These are phyloP conservation scores for Palythoa grandis DNA, from an alignment of 92 coral and sea anemone species.

Conservation along the genomic window DNA sequence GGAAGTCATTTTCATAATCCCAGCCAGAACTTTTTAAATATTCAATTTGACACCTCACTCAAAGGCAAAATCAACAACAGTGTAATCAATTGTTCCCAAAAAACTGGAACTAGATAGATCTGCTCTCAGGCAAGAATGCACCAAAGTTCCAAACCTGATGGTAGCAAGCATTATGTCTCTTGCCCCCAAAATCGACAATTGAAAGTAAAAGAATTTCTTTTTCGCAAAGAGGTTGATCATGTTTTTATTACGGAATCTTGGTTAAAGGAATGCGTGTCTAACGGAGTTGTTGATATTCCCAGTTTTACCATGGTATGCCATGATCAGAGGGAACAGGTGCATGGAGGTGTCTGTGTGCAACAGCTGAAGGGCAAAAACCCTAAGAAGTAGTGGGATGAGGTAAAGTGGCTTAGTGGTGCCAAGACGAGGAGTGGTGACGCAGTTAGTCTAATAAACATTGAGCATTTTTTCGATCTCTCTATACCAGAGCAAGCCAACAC, in stretches of 20 bases:
- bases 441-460: too few relatives aligned
- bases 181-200: neutral
- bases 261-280: constrained; percentile 14
- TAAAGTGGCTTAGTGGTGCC: neutral
- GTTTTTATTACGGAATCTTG: constrained; percentile 31
- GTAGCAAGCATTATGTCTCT: constrained; percentile 20
- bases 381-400: neutral
- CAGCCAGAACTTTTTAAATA: neutral
- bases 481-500: constrained; percentile 27
- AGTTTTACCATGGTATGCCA: neutral
- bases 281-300: constrained; percentile 13
- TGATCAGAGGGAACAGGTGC: neutral
- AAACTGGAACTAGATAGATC: neutral
- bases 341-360: constrained; percentile 31
- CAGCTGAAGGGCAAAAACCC: neutral
- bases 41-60: neutral
- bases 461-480: constrained; percentile 29
- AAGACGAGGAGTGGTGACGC: neutral
- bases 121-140: neutral
- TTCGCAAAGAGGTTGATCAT: constrained; percentile 7
- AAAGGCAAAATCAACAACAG: neutral
- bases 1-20: neutral
- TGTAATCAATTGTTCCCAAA: neutral
- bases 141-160: constrained; percentile 12
- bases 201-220: constrained; percentile 15